Conservation (phyloP, 2,113 vertebrate species). For the Ictalurus furcatus region DNA sequence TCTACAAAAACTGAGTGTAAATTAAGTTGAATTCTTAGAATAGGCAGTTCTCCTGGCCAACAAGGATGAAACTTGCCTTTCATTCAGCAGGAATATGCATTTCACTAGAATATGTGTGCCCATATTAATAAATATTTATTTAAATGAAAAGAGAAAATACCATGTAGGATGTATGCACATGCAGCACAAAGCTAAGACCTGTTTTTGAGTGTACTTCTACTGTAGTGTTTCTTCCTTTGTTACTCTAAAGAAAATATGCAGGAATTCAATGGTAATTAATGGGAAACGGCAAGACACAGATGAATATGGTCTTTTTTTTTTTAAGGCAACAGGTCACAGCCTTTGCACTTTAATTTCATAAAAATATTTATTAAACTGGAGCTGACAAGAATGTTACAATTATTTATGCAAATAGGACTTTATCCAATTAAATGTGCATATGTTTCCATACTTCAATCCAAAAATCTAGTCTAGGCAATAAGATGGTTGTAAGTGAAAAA, state of each 20-base stretch:
- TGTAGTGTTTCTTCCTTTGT: neutral
- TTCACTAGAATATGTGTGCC: neutral
- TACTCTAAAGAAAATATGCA: neutral
- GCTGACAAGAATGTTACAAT: neutral
- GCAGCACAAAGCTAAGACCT: neutral
- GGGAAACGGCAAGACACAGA: neutral
- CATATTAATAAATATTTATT: slow-evolving; percentile 1
- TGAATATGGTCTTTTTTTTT: neutral
- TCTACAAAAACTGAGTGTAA: neutral
- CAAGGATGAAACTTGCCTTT: neutral
- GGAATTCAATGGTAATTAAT: neutral
- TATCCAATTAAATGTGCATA: neutral
- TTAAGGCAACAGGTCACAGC: neutral
- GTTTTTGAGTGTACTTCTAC: neutral
- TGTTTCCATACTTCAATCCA: neutral
- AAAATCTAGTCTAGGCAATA: neutral
- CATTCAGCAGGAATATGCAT: neutral
- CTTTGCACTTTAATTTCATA: neutral
- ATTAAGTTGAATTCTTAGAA: neutral
- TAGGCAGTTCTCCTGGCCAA: neutral
- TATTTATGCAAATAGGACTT: neutral
- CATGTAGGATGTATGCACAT: neutral
- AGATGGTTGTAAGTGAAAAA: neutral
- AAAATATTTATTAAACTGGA: neutral
- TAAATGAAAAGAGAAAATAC: neutral